Evolutionary conservation across 2,797 vertebrate genomes (phyloP).

Genomic region (Hylomyscus alleni): DNA sequence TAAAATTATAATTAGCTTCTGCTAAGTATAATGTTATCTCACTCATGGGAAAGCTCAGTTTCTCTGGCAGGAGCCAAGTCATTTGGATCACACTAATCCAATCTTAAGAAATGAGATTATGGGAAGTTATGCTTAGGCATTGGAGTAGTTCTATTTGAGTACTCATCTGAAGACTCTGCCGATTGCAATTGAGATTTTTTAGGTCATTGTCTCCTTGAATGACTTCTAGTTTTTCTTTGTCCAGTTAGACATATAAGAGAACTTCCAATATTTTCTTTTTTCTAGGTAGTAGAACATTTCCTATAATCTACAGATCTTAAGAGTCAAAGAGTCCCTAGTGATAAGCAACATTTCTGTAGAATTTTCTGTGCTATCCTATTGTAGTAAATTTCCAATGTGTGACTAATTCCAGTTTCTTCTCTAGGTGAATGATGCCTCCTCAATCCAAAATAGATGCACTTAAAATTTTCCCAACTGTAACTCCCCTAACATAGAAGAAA

Average conservation of each 20-base stretch:
- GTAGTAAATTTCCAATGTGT: neutral
- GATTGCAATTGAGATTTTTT: neutral
- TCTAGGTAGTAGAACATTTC: neutral
- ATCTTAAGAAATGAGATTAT: constrained; percentile 44
- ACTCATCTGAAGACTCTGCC: neutral
- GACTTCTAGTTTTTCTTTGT: neutral
- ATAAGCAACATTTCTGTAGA: neutral
- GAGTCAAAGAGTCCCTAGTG: neutral
- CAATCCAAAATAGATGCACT: neutral
- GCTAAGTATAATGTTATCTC: neutral
- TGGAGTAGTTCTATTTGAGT: neutral
- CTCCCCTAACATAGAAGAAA: neutral
- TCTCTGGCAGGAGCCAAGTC: neutral
- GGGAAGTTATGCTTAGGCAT: neutral
- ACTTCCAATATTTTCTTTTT: neutral
- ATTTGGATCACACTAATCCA: constrained; percentile 58
- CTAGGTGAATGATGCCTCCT: neutral
- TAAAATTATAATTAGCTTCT: too few relatives aligned
- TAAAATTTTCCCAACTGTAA: neutral
- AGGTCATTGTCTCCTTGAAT: neutral
- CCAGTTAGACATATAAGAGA: neutral
- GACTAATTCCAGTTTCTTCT: neutral
- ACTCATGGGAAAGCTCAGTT: constrained; percentile 20
- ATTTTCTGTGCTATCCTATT: neutral
- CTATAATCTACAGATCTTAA: neutral